Percentiles rank a stretch among this genome's conserved stretches.
phyloP scores from a whole-genome alignment of 2,113 vertebrate species.

The Phrynosoma blainvillii region DNA sequence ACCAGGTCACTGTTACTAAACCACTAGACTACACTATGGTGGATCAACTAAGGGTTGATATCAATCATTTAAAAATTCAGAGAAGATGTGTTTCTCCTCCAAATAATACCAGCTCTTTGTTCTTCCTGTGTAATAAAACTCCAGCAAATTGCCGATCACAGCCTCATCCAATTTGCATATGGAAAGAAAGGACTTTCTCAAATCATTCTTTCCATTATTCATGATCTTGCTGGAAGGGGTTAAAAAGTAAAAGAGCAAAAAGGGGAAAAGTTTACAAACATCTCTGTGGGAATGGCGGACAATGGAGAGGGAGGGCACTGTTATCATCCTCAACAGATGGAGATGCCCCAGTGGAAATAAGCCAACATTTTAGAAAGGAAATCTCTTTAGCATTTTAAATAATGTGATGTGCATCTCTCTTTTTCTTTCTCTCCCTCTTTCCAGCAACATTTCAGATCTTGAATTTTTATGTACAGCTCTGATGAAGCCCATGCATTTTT shows the following conservation, averaged over 20 bases:
- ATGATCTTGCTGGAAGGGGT: neutral
- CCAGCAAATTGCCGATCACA: rapidly evolving
- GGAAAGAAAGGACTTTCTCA: neutral
- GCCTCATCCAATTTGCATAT: neutral
- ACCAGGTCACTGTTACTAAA: neutral
- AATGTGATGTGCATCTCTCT: neutral
- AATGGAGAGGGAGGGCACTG: neutral
- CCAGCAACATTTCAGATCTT: neutral
- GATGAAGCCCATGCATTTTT: neutral
- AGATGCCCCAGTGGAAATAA: neutral
- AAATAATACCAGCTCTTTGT: neutral
- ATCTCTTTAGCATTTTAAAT: neutral
- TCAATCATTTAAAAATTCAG: neutral
- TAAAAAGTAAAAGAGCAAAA: neutral
- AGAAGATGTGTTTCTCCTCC: neutral
- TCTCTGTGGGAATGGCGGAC: too few species aligned
- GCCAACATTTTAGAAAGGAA: neutral
- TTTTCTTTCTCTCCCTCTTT: too few species aligned
- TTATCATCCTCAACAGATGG: neutral
- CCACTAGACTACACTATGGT: neutral
- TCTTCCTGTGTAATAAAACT: neutral
- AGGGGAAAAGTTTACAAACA: neutral
- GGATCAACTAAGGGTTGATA: neutral
- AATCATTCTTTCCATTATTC: neutral
- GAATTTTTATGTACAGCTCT: constrained; percentile 9